Conservation (phyloP, 2,797 vertebrate species). For the Cynodonichthys magdalenae region DNA sequence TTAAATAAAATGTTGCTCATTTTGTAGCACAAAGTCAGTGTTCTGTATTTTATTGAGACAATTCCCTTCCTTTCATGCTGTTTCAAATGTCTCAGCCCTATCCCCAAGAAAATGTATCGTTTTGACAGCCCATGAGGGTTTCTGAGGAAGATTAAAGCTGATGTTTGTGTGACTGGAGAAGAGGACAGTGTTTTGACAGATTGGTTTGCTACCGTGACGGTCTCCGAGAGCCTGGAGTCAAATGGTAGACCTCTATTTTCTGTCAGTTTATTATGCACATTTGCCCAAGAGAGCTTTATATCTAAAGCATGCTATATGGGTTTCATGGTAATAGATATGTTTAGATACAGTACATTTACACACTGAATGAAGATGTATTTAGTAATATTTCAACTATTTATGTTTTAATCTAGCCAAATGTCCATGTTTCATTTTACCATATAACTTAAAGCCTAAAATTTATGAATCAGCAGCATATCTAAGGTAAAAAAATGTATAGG, state of each 20-base stretch:
- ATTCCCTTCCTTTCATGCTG: conserved; percentile 30
- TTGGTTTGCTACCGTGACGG: conserved; percentile 42
- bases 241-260: conserved; percentile 54
- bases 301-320: conserved; percentile 17
- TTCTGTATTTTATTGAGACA: conserved; percentile 32
- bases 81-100: conserved; percentile 39
- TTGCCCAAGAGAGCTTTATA: conserved; percentile 42
- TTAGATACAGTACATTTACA: neutral
- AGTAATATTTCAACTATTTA: neutral
- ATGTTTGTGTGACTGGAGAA: conserved; percentile 39
- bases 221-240: conserved; percentile 61
- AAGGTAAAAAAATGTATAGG: too few species aligned
- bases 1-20: conserved; percentile 40
- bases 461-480: neutral
- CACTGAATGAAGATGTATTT: neutral
- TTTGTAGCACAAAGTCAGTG: conserved; percentile 32
- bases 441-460: neutral
- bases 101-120: conserved; percentile 44
- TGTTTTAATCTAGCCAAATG: neutral
- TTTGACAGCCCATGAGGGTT: conserved; percentile 28
- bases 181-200: conserved; percentile 66
- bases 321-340: neutral
- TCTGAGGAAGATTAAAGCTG: conserved; percentile 24
- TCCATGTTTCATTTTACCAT: neutral
- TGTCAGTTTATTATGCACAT: conserved; percentile 53